Base-by-base conservation (phyloP, 2,888 invertebrate genomes). In the Dioctria rufipes region DNA sequence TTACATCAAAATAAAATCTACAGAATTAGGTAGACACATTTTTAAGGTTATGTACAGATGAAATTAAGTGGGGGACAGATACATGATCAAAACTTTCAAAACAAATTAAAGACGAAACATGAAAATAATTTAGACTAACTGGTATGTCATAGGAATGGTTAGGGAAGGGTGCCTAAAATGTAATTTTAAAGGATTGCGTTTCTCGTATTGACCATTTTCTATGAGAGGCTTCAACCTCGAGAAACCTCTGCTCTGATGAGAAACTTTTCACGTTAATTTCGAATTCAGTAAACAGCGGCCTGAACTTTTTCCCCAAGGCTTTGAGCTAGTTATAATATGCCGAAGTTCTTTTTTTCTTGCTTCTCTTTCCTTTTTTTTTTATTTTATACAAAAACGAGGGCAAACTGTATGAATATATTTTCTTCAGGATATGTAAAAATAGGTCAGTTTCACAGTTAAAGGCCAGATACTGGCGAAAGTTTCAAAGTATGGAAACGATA, bases 391-490 rank as follows among this genome's bases (percentile, higher is more conserved):
- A n/a, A 58, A 58, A 5, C 5, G 58, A 58, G 25, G 8, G 11
- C 58, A 58, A 58, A n/a, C 58, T 5, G 5, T n/a, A 58, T 58
- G 58, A n/a, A 58, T 58, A 4, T 58, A 11, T 4, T n/a, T 58
- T 58, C 58, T 58, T 58, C 3, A 11, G 58, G 11, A n/a, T 25
- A 25, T 25, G 2, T 4, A 3, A 58, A 58, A 58, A 11, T 58
- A 13, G 58, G 58, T 58, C 58, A 58, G 8, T 58, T 58, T 58
- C n/a, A 5, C 58, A 13, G 58, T 58, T 58, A 58, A 58, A 58
- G 58, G 58, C n/a, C 11, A 51, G 58, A 58, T 58, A 58, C 11
- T 25, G 25, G 11, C 5, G 1, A 13, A 11, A 58, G 58, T 58
- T 58, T 58, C 58, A 5, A n/a, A 11, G 25, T 58, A 13, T 25